Conservation (phyloP, 2,888 invertebrate species). For the Charanyca ferruginea region DNA sequence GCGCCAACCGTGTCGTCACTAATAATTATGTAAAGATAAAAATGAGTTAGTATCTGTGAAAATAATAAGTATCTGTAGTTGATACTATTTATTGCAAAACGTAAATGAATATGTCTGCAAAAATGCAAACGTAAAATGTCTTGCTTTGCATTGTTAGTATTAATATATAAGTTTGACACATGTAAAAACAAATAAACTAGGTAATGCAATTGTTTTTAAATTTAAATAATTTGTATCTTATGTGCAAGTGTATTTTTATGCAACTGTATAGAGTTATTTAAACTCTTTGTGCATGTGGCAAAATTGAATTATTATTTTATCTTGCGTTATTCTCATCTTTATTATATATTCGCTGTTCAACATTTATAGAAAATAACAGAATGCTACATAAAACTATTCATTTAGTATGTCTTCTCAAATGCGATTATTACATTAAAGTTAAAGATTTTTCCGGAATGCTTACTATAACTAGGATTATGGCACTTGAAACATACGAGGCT, state of each 20-base stretch:
- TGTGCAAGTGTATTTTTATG: background rate
- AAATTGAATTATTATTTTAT: background rate
- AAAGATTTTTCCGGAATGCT: background rate
- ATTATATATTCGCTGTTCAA: background rate
- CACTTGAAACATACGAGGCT: background rate
- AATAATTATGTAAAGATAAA: background rate
- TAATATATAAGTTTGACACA: background rate
- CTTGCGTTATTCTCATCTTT: too few species aligned
- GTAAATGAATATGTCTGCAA: background rate
- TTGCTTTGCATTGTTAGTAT: slow-evolving; percentile 13
- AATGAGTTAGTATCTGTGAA: background rate
- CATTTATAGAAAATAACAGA: background rate
- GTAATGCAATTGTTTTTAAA: background rate
- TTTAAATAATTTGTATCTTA: background rate
- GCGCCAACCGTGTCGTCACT: too few species aligned
- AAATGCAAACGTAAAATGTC: slow-evolving; percentile 1
- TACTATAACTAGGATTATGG: background rate
- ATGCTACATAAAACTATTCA: background rate
- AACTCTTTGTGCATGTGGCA: background rate
- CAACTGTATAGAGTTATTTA: background rate
- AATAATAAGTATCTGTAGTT: background rate
- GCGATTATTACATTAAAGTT: background rate
- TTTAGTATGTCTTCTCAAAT: background rate
- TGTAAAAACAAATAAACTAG: background rate
- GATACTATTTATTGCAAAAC: slow-evolving; percentile 3